Percentiles rank a stretch among this genome's conserved stretches.
phyloP scores from a whole-genome alignment of 2,888 invertebrate species.

The Micoletzkya japonica region DNA sequence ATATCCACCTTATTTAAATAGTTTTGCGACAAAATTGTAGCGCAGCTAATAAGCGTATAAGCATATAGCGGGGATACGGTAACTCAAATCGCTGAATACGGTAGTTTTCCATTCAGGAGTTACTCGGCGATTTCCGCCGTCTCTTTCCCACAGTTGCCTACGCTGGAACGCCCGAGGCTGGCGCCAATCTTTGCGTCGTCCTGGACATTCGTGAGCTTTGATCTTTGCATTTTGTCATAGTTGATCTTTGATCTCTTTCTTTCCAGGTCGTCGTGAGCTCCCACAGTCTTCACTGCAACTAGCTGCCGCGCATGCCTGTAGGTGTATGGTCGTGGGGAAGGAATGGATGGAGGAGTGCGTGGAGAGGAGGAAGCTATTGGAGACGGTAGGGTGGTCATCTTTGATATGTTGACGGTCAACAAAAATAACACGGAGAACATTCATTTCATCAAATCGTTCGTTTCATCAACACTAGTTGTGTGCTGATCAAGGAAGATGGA shows the following conservation, averaged over 20 bases:
- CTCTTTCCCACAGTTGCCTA: neutral
- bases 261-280: neutral
- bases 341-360: conserved; percentile 29
- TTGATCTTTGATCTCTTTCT: neutral
- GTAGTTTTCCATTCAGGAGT: neutral
- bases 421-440: no score
- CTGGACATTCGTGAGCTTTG: neutral
- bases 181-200: neutral
- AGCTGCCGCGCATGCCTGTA: conserved; percentile 18
- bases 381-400: conserved; percentile 21
- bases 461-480: neutral
- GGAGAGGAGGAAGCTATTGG: conserved; percentile 5
- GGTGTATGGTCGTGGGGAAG: conserved; percentile 21
- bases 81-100: no score
- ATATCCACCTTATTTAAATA: no score
- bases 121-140: conserved; percentile 9
- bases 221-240: neutral
- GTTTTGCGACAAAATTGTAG: no score
- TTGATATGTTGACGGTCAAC: no score
- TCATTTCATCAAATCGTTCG: neutral
- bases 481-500: no score
- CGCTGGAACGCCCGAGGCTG: neutral
- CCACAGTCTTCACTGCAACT: conserved; percentile 10
- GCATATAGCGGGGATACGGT: no score
- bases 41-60: no score